phyloP scores from a whole-genome alignment of 2,797 vertebrate species.

The Cercopithecus diana region DNA sequence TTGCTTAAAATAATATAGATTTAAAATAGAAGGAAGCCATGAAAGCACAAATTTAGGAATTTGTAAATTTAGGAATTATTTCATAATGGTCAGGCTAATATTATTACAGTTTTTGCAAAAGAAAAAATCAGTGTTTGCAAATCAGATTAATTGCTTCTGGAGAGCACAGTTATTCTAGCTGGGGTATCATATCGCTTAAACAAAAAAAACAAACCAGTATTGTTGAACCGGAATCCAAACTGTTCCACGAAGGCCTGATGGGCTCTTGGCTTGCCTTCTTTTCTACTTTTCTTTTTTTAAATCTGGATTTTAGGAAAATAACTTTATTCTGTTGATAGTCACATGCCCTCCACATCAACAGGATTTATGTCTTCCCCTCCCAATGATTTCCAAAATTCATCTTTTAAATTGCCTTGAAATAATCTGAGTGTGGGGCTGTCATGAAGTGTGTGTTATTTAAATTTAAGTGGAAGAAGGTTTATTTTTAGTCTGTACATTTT shows the following conservation, averaged over 20 bases:
- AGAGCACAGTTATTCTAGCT: neutral
- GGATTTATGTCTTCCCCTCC: neutral
- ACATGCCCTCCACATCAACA: neutral
- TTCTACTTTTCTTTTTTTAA: neutral
- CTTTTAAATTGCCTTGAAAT: conserved; percentile 35
- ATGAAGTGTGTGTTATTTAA: neutral
- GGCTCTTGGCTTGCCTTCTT: neutral
- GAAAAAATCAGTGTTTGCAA: neutral
- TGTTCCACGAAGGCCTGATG: neutral
- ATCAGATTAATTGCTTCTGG: conserved; percentile 15
- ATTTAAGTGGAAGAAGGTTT: neutral
- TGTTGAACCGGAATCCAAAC: neutral
- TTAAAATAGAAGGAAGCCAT: neutral
- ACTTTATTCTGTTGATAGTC: neutral
- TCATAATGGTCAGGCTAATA: neutral
- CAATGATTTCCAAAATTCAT: neutral
- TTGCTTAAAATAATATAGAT: neutral
- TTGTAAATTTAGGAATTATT: conserved; percentile 1
- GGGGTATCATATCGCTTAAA: neutral
- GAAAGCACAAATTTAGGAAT: neutral
- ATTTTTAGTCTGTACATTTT: neutral
- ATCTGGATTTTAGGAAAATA: neutral
- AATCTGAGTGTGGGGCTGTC: neutral
- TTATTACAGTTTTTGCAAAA: neutral
- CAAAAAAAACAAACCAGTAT: neutral